Evolutionary conservation across 2,888 invertebrate species (phyloP), one percentile per base, ranked within the genome.

Genomic region (Plemyria rubiginata): DNA sequence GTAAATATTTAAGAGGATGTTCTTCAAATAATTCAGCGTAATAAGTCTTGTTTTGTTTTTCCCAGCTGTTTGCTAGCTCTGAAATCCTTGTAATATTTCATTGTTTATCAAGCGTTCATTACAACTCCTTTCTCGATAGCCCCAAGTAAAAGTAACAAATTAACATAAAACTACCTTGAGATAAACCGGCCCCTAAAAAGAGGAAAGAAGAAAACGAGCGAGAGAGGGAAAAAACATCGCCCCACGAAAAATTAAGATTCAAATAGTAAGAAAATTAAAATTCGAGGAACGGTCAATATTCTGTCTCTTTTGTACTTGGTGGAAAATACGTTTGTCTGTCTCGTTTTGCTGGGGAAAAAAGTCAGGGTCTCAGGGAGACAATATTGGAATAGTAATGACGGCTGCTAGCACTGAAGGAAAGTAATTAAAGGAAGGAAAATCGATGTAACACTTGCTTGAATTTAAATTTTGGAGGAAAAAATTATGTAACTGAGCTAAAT

Each of bases 201-300:
- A 84, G 80, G 80, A 86, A 83, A 78, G 82, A 83, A 78, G 82
- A 84, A 83, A 87, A 57, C 55, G 82, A 68, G 46, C 28, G 32
- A 71, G 81, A 88, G 68, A 67, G 80, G 78, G 82, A 85, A 41
- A 72, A 78, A 78, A 73, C 71, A 79, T 73, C 82, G 71, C 84
- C 86, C 86, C 81, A 85, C 86, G 87, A 91, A 92, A 92, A 92
- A 93, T 92, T 91, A 91, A 91, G 88, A 92, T 93, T 92, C 93
- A 91, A 93, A 92, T 88, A 84, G 89, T 91, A 90, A 92, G 92
- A 91, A 92, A 91, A 92, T 93, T 93, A 92, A 93, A 93, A 93
- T 92, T 88, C 90, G 88, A 80, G 82, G 85, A 87, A 84, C 88
- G 90, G 88, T 88, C 88, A 88, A 80, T 81, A 72, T 69, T 73